A percentile compares a stretch with the other conserved stretches of the same genome.
Evolutionary conservation across 2,113 vertebrate genomes (phyloP).

Genomic region (Pterophyllum scalare): DNA sequence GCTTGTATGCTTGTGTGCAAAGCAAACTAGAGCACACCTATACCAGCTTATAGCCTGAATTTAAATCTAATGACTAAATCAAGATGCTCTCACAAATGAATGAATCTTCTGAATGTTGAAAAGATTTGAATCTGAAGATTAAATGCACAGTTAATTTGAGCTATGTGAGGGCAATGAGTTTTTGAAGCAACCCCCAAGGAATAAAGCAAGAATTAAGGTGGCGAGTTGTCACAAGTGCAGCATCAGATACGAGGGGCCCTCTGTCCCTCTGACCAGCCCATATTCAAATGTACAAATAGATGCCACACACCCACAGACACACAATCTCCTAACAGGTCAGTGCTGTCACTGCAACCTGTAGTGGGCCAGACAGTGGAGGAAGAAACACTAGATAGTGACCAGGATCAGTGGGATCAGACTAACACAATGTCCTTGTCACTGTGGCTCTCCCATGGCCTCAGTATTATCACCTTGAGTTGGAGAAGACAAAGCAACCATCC

Average conservation of each 20-base stretch:
- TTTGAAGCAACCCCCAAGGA: constrained; percentile 52
- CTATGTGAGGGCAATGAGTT: constrained; percentile 62
- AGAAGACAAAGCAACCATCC: constrained; percentile 65
- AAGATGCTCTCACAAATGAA: constrained; percentile 61
- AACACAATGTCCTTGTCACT: constrained; percentile 27
- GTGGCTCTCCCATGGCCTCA: constrained; percentile 56
- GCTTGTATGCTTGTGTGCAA: constrained; percentile 40
- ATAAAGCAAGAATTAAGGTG: constrained; percentile 23
- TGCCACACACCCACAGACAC: constrained; percentile 30
- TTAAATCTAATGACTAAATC: constrained; percentile 59
- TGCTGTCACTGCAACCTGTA: constrained; percentile 45
- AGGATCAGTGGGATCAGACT: constrained; percentile 54
- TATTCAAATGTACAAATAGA: constrained; percentile 51
- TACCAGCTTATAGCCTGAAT: constrained; percentile 31
- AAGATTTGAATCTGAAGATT: constrained; percentile 71
- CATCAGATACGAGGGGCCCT: constrained; percentile 57
- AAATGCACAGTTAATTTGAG: constrained; percentile 64
- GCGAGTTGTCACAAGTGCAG: constrained; percentile 57
- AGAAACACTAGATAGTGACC: constrained; percentile 53
- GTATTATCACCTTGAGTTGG: constrained; percentile 50
- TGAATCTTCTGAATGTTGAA: constrained; percentile 67
- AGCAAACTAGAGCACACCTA: constrained; percentile 11
- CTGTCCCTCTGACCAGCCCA: constrained; percentile 55
- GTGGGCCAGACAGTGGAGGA: constrained; percentile 24
- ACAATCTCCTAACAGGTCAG: constrained; percentile 31